A percentile compares a stretch with the other conserved stretches of the same genome.
Evolutionary conservation across 1,140 invertebrate species (phyloP).

Genomic region (Ceratina australensis): DNA sequence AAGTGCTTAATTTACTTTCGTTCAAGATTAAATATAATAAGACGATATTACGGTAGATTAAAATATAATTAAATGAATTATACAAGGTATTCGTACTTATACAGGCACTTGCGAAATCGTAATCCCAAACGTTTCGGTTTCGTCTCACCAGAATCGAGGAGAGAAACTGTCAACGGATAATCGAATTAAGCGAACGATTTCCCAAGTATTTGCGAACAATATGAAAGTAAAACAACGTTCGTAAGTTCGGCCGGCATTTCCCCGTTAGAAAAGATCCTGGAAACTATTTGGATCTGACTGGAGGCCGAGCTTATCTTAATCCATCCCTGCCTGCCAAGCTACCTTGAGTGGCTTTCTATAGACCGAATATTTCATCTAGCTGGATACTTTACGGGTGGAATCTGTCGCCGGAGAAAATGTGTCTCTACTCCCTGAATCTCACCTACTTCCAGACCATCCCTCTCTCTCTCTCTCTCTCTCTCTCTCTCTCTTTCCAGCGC

Average conservation of each 20-base stretch:
- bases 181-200: not conserved
- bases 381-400: constrained; percentile 56
- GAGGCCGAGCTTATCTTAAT: constrained; percentile 53
- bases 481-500: not conserved
- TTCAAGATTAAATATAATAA: too few species aligned
- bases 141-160: too few species aligned
- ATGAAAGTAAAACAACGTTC: constrained; percentile 29
- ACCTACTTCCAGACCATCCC: too few species aligned
- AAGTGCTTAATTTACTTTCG: too few species aligned
- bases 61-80: too few species aligned
- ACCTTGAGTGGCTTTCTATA: constrained; percentile 55
- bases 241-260: constrained; percentile 24
- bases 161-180: too few species aligned
- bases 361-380: constrained; percentile 58
- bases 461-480: not conserved
- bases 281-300: constrained; percentile 49
- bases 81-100: too few species aligned
- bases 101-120: too few species aligned
- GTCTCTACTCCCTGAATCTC: constrained; percentile 20
- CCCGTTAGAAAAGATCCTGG: constrained; percentile 11
- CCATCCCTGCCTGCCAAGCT: constrained; percentile 47
- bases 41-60: too few species aligned
- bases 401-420: constrained; percentile 58
- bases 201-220: not conserved
- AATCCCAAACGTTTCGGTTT: too few species aligned